phyloP scores from a whole-genome alignment of 2,888 invertebrate genomes.

The Norana najaformis region DNA sequence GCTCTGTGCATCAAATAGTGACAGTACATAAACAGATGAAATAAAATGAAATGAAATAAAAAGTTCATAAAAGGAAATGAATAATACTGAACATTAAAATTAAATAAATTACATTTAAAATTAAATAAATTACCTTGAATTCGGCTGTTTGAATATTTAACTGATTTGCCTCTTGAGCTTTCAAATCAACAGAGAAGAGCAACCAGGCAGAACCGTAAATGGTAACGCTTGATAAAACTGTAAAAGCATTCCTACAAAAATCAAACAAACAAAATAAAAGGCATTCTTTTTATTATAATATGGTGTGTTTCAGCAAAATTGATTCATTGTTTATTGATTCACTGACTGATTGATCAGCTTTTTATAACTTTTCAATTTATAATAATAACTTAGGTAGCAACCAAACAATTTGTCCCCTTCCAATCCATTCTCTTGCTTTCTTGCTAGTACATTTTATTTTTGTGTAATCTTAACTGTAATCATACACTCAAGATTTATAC shows the following conservation, averaged over 20 bases:
- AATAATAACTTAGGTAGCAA: neutral
- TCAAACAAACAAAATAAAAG: neutral
- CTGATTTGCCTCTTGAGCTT: neutral
- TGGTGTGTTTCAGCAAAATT: too few relatives aligned
- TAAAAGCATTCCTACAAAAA: conserved; percentile 79
- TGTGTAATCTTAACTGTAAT: too few relatives aligned
- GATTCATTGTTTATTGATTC: neutral
- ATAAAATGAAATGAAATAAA: neutral
- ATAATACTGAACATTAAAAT: neutral
- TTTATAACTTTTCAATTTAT: neutral
- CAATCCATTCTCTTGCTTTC: neutral
- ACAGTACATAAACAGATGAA: neutral
- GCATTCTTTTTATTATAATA: neutral
- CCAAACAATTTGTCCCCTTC: neutral
- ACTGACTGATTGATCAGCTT: neutral
- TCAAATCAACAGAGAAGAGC: conserved; percentile 63
- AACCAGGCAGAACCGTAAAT: conserved; percentile 81
- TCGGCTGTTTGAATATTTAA: neutral
- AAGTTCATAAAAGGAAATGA: neutral
- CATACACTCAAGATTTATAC: too few relatives aligned
- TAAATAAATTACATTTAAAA: too few relatives aligned
- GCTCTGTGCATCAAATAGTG: neutral
- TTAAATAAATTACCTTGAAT: conserved; percentile 1
- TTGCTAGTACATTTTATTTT: neutral
- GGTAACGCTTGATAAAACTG: conserved; percentile 81